Evolutionary conservation across 1,140 invertebrate species (phyloP), one percentile per base, ranked within the genome.

Genomic region (Copidosoma floridanum): DNA sequence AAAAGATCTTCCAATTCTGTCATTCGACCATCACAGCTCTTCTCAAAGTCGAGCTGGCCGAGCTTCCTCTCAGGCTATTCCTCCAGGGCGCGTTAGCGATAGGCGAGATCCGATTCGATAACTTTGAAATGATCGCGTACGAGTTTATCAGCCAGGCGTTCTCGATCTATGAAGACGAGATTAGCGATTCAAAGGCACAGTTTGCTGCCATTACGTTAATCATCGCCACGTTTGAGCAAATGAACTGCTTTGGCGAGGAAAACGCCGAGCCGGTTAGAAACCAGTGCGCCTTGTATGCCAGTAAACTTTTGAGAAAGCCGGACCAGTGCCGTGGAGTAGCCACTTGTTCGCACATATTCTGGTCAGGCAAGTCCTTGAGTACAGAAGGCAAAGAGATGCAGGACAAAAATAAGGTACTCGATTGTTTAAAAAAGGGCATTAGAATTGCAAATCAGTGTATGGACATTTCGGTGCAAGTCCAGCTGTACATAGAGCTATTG

Each of bases 141-240:
- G 97, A 99, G 78, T 99, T 97, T 72, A 89, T 99, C 73, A 97
- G 97, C 23, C 96, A 98, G 85, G 95, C 95, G 0, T 98, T 99
- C 78, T 95, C 95, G 0, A 81, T 99, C 48, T 99, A 99, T 71
- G 97, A 99, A 78, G 97, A 99, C 75, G 97, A 99, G 81, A 97
- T 99, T 68, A 94, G 93, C 7, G 97, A 99, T 73, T 97, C 94
- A 46, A 97, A 98, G 76, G 93, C 95, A 26, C 97, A 99, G 76
- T 80, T 99, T 44, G 91, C 95, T 1, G 95, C 95, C 16, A 95
- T 99, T 44, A 95, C 94, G 0, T 81, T 99, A 1, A 95, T 99
- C 29, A 95, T 97, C 61, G 94, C 92, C 37, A 97, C 96, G 0
- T 89, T 99, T 60, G 95, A 99, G 75, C 92, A 96, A 77, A 94